A percentile compares a stretch with the other conserved stretches of the same genome.
Evolutionary conservation across 35 echinoderm and acorn worm species (phyloP).

Genomic region (Strongylocentrotus purpuratus): DNA sequence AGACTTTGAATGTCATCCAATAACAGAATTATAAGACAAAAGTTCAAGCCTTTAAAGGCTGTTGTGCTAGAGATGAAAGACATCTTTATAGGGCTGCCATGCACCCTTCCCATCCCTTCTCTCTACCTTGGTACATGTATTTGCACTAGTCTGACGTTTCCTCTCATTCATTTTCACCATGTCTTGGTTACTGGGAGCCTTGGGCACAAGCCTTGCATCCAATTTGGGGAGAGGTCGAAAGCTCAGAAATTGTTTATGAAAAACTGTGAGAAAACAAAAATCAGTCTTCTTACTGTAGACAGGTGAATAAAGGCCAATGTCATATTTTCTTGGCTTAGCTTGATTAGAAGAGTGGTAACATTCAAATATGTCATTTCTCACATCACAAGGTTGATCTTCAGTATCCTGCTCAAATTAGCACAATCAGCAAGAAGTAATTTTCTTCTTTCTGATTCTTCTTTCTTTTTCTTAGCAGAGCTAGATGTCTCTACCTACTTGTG

Average conservation of each 20-base stretch:
- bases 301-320: neutral
- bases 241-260: constrained; percentile 13
- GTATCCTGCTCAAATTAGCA: neutral
- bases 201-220: neutral
- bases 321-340: neutral
- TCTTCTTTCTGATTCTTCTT: no score
- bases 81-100: neutral
- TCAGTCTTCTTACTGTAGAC: neutral
- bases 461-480: no score
- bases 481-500: no score
- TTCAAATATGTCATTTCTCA: neutral
- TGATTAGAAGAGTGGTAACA: neutral
- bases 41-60: neutral
- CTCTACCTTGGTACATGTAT: neutral
- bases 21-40: no score
- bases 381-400: neutral
- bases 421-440: neutral
- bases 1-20: no score
- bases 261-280: neutral
- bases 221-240: constrained; percentile 10
- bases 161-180: neutral
- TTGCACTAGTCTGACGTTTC: neutral
- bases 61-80: neutral
- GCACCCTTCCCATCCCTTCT: neutral
- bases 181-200: neutral